Base-by-base conservation (phyloP, 2,797 vertebrate species). In the Rhynchotus rufescens region DNA sequence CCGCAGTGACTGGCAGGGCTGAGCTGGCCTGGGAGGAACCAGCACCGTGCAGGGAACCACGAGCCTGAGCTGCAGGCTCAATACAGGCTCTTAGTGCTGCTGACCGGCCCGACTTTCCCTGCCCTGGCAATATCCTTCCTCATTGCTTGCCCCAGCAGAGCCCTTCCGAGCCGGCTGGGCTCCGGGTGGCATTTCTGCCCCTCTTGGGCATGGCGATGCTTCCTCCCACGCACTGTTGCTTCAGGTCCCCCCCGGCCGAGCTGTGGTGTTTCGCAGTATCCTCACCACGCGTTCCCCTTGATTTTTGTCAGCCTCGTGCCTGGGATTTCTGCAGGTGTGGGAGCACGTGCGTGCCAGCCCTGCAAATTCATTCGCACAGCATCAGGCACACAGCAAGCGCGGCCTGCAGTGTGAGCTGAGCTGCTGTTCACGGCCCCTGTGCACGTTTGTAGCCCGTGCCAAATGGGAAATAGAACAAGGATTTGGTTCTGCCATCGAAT, bases 341-440 rank as follows among this genome's bases (percentile, higher is more conserved):
- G 34, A 75, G 73, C 34, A 8, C 8, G 56, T 4, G 9, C 0
- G 1, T 25, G 42, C 49, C 86, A 65, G 80, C 74, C 19, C 17
- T 21, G n/a, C 60, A 1, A 0, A 30, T 7, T 4, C 0, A 0
- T 15, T 73, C 44, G 8, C 62, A 15, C 0, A 0, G 12, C 20
- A 56, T 45, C 6, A 0, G 30, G 54, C 1, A 1, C 28, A 8
- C 32, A 67, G 66, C 49, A 64, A 69, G 84, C 76, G 49, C 26
- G 2, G 44, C 75, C 79, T 23, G 2, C 3, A 1, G 4, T 4
- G 2, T 15, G 17, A 23, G 61, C 44, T 60, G 69, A 57, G 38
- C 2, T 74, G 26, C 60, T 8, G 13, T 72, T 62, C 0, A 4
- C 26, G 8, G 26, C 19, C 14, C 4, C 19, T 12, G 40, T 1